Base-by-base conservation (phyloP, 2,797 vertebrate species). In the Premnoplex brunnescens region DNA sequence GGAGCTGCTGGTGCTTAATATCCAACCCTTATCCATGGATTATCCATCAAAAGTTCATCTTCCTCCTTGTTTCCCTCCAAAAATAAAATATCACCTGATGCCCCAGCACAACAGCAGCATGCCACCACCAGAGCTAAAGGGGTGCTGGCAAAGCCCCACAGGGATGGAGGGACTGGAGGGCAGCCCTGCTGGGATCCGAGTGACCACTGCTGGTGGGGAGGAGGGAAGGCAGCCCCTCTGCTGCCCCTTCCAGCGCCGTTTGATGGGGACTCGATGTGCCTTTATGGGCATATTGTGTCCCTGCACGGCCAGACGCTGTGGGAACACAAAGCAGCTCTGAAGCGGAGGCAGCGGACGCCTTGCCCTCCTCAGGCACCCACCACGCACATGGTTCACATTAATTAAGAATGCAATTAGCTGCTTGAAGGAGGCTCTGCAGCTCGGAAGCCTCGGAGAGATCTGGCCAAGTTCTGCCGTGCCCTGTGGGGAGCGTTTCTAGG, bases 341-440 rank as follows among this genome's bases (percentile, higher is more conserved):
- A n/a, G 55, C 5, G 3, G 43, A 44, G 75, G 64, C 88, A 77
- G 93, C 0, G 0, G 41, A 17, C 0, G 90, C 62, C 55, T 24
- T 64, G 77, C 90, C 59, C 66, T 90, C 69, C 71, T 85, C 80
- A 1, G 9, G 77, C 77, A 63, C 67, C 80, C 55, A 28, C 73
- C 80, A 32, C 8, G 34, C 3, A 18, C 51, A 77, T 81, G 90
- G 93, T 88, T 94, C 71, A n/a, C 64, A 85, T 91, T 85, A 90
- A 93, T 86, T 84, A 91, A 76, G 59, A 58, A 82, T 26, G n/a
- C 2, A 18, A 93, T 85, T 75, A 90, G 88, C 85, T 67, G 13
- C 82, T 93, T 60, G 93, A 49, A 83, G 64, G 58, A 49, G 0
- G 54, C 64, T 80, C 56, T 60, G 81, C 75, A 83, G 71, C 81